A percentile compares a stretch with the other conserved stretches of the same genome.
These are phyloP conservation scores for Lutjanus argentimaculatus DNA, from an alignment of 2,797 vertebrate genomes.

Conservation along the genomic window DNA sequence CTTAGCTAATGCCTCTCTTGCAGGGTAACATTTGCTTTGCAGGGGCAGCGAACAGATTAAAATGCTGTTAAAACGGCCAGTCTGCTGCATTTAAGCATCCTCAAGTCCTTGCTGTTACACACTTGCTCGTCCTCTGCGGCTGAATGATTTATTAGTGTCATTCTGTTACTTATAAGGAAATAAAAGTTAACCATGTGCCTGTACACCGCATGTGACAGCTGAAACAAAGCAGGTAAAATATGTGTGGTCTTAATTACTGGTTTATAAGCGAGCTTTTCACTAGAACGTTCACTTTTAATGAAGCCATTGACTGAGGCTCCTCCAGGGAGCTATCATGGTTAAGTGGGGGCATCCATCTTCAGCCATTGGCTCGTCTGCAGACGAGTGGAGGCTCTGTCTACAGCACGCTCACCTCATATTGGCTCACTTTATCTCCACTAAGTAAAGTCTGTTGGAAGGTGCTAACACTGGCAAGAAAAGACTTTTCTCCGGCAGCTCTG, in stretches of 20 bases:
- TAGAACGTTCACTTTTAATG: constrained; percentile 86
- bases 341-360: constrained; percentile 88
- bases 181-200: constrained; percentile 77
- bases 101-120: constrained; percentile 44
- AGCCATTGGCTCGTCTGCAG: constrained; percentile 83
- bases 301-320: constrained; percentile 86
- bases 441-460: constrained; percentile 82
- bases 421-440: constrained; percentile 86
- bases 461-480: constrained; percentile 73
- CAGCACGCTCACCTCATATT: constrained; percentile 80
- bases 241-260: constrained; percentile 85
- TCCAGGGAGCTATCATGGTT: constrained; percentile 87
- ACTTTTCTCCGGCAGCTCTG: constrained; percentile 67
- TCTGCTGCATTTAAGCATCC: constrained; percentile 34
- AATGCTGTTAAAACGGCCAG: constrained; percentile 43
- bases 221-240: constrained; percentile 86
- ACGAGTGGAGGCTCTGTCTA: constrained; percentile 78
- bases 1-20: constrained; percentile 62
- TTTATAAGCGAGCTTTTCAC: constrained; percentile 84
- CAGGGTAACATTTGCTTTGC: constrained; percentile 56
- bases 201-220: constrained; percentile 78
- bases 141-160: constrained; percentile 77
- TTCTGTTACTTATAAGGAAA: constrained; percentile 78
- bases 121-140: constrained; percentile 33
- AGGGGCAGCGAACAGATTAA: constrained; percentile 43